Evolutionary conservation across 1,140 invertebrate genomes (phyloP).

Genomic region (Teleogryllus occipitalis): DNA sequence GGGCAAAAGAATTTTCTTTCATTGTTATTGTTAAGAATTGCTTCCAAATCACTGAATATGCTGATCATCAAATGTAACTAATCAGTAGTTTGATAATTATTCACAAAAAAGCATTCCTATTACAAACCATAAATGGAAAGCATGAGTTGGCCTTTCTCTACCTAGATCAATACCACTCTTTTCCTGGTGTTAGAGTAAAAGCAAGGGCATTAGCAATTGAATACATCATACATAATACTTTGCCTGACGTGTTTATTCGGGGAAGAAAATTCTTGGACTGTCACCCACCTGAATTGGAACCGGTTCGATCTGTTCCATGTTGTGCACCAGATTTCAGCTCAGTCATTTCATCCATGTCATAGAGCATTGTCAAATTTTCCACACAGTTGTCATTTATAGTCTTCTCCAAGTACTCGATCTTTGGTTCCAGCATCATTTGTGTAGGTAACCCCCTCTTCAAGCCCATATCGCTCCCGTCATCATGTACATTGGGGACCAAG

Average conservation of each 20-base stretch:
- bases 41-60: no score
- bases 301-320: conserved; percentile 45
- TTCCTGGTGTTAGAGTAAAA: no score
- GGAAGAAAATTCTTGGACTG: neutral
- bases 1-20: no score
- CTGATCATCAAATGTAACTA: no score
- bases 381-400: conserved; percentile 60
- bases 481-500: neutral
- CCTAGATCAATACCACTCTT: no score
- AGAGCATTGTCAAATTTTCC: conserved; percentile 72
- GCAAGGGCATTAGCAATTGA: no score
- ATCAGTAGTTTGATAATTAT: no score
- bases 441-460: conserved; percentile 28
- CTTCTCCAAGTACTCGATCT: conserved; percentile 65
- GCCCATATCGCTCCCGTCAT: neutral
- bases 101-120: no score
- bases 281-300: neutral
- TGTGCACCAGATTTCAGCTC: conserved; percentile 42
- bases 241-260: neutral
- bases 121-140: no score
- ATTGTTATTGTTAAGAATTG: no score
- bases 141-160: no score
- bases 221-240: no score
- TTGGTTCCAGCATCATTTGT: conserved; percentile 59
- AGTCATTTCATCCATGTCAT: conserved; percentile 59